phyloP scores from a whole-genome alignment of 2,888 invertebrate species.

The Teinopalpus imperialis region DNA sequence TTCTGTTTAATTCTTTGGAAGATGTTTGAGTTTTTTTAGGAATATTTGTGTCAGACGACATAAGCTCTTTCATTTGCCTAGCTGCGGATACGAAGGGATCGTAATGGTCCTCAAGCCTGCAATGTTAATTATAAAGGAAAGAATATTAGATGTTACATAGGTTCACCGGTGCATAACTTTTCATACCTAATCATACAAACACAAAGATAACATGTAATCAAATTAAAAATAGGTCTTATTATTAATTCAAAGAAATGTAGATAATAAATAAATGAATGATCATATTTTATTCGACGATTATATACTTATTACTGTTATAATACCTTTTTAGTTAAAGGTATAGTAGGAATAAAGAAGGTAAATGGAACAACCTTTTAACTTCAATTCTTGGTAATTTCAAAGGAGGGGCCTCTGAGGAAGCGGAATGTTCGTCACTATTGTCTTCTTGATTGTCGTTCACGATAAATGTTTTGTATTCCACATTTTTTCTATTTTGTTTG shows the following conservation, averaged over 20 bases:
- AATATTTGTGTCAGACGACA: slow-evolving; percentile 84
- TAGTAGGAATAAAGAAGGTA: not conserved
- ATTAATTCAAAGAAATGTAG: too few relatives aligned
- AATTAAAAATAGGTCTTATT: too few relatives aligned
- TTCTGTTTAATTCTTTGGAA: slow-evolving; percentile 67
- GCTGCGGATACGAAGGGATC: slow-evolving; percentile 91
- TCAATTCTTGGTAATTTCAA: slow-evolving; percentile 72
- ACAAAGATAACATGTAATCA: too few relatives aligned
- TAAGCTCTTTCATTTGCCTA: slow-evolving; percentile 90
- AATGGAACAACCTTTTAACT: slow-evolving; percentile 54
- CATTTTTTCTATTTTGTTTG: slow-evolving; percentile 50
- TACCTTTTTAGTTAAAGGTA: too few relatives aligned
- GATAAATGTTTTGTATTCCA: slow-evolving; percentile 63
- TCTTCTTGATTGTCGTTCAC: slow-evolving; percentile 49
- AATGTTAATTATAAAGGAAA: slow-evolving; percentile 35
- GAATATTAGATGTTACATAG: not conserved
- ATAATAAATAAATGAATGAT: too few relatives aligned
- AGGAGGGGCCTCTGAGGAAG: slow-evolving; percentile 63
- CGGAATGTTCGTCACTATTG: slow-evolving; percentile 56
- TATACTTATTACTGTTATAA: too few relatives aligned
- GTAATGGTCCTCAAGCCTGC: slow-evolving; percentile 82
- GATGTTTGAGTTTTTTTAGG: slow-evolving; percentile 66
- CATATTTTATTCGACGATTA: too few relatives aligned
- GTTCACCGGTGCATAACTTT: too few relatives aligned
- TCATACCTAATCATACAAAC: too few relatives aligned